Evolutionary conservation across 2,888 invertebrate genomes (phyloP).

Genomic region (Leptopilina syphax): DNA sequence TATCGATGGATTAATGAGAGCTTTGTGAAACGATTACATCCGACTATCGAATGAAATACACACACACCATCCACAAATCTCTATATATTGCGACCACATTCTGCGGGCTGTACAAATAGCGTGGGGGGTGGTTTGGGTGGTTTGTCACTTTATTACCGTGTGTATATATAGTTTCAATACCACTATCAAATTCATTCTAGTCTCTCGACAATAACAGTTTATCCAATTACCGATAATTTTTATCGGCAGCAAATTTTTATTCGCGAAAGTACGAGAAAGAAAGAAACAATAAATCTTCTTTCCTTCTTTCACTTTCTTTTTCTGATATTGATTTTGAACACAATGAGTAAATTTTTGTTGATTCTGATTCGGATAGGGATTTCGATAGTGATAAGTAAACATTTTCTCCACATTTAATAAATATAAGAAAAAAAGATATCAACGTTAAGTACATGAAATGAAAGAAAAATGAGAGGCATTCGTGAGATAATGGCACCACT

Average conservation of each 20-base stretch:
- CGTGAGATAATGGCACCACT: slow-evolving; percentile 50
- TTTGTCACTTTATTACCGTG: slow-evolving; percentile 7
- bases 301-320: no score
- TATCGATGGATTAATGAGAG: slow-evolving; percentile 30
- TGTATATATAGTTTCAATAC: slow-evolving; percentile 13
- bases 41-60: slow-evolving; percentile 23
- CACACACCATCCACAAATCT: no score
- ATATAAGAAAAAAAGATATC: not conserved
- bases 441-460: not conserved
- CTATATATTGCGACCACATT: not conserved
- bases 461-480: slow-evolving; percentile 34
- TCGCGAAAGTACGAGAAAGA: no score
- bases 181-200: slow-evolving; percentile 20
- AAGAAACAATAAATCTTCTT: no score
- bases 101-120: not conserved
- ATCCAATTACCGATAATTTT: not conserved
- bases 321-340: no score
- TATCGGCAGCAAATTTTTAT: not conserved
- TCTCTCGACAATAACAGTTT: slow-evolving; percentile 1
- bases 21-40: slow-evolving; percentile 25
- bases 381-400: no score
- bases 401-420: not conserved
- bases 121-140: no score
- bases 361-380: no score
- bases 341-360: no score